phyloP scores from a whole-genome alignment of 2,888 invertebrate genomes.

The Augochlorella aurata region DNA sequence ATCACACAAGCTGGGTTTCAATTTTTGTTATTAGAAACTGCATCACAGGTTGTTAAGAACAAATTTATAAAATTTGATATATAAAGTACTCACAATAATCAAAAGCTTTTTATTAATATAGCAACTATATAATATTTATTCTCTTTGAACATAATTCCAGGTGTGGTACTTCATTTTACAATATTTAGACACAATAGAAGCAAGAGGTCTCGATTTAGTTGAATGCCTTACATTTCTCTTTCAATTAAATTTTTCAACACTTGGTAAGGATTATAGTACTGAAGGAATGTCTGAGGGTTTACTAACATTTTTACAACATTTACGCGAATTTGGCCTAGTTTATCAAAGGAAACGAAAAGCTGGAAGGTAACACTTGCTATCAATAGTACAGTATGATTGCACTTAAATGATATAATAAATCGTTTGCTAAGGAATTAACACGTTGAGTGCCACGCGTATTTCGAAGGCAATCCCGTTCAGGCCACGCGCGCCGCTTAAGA shows the following conservation, averaged over 20 bases:
- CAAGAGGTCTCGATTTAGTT: conserved; percentile 92
- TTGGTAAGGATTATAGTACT: conserved; percentile 98
- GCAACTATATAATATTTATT: conserved; percentile 5
- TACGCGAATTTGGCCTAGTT: conserved; percentile 98
- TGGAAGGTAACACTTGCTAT: conserved; percentile 84
- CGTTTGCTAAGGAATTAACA: background rate
- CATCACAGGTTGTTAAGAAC: conserved; percentile 90
- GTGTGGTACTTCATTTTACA: conserved; percentile 99
- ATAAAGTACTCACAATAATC: background rate
- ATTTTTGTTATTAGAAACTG: conserved; percentile 95
- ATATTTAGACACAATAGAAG: conserved; percentile 96
- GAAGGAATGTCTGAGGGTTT: conserved; percentile 95
- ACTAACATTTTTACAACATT: conserved; percentile 95
- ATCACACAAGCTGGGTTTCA: conserved; percentile 98
- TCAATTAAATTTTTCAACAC: conserved; percentile 96
- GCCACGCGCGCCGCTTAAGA: too few relatives aligned
- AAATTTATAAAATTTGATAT: conserved; percentile 13
- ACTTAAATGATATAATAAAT: background rate
- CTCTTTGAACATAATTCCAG: conserved; percentile 54
- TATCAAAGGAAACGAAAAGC: conserved; percentile 90
- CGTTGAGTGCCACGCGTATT: too few relatives aligned
- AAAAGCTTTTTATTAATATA: background rate
- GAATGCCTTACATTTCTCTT: conserved; percentile 98
- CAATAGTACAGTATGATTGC: background rate
- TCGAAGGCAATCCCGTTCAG: too few relatives aligned